A percentile compares a stretch with the other conserved stretches of the same genome.
Conservation (phyloP, 2,113 vertebrate genomes). For the Rhinolophus sinicus region DNA sequence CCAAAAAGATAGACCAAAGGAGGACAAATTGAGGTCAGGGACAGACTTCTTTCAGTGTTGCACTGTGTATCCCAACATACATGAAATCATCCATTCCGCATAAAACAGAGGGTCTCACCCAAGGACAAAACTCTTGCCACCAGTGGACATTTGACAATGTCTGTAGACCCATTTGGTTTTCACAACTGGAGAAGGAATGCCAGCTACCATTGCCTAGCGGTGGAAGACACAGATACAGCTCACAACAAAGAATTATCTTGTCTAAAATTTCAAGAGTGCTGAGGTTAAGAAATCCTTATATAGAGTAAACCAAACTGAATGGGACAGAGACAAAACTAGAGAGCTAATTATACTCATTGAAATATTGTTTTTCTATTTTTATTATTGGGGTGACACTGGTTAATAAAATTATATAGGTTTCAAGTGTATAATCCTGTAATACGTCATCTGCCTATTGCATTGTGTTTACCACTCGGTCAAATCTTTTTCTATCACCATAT, state of each 20-base stretch:
- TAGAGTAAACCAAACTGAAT: not conserved
- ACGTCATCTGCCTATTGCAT: too few species aligned
- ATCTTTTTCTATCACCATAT: too few species aligned
- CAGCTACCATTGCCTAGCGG: not conserved
- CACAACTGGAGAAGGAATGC: not conserved
- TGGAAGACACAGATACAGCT: not conserved
- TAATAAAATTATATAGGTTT: too few species aligned
- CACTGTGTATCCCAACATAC: rapidly evolving
- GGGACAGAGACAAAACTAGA: not conserved
- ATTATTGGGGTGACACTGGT: too few species aligned
- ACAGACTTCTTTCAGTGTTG: not conserved
- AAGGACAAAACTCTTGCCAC: rapidly evolving
- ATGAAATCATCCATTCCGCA: not conserved
- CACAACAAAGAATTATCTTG: not conserved
- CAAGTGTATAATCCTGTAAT: too few species aligned
- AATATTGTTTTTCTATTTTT: too few species aligned
- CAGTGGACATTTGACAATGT: not conserved
- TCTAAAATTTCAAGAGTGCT: not conserved
- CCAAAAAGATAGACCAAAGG: not conserved
- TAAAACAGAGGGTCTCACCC: not conserved
- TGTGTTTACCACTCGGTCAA: too few species aligned
- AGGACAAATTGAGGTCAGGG: not conserved
- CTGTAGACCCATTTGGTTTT: not conserved
- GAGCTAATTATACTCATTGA: not conserved
- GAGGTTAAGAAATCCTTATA: not conserved